A percentile compares a stretch with the other conserved stretches of the same genome.
phyloP scores from a whole-genome alignment of 2,113 vertebrate genomes.

The Siniperca knerii region DNA sequence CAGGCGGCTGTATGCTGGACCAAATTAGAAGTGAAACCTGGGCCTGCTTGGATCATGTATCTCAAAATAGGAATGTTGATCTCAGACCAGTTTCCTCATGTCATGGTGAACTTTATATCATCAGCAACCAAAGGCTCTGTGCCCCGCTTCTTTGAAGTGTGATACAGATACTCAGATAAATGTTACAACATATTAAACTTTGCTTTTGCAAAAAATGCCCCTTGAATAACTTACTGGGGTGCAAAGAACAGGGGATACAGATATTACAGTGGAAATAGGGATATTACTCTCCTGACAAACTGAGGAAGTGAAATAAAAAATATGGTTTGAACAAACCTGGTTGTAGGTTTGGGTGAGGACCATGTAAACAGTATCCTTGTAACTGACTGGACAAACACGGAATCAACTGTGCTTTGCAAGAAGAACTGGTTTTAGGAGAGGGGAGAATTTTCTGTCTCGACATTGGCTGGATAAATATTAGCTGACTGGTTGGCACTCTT shows the following conservation, averaged over 20 bases:
- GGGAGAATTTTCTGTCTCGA: background rate
- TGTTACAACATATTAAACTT: background rate
- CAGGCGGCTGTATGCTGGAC: slow-evolving; percentile 47
- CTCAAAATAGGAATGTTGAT: slow-evolving; percentile 52
- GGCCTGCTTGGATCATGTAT: slow-evolving; percentile 59
- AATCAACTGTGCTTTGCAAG: background rate
- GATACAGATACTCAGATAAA: background rate
- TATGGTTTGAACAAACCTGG: background rate
- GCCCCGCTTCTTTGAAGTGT: background rate
- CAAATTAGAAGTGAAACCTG: slow-evolving; percentile 71
- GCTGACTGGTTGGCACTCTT: background rate
- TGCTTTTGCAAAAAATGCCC: background rate
- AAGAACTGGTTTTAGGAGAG: background rate
- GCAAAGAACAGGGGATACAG: background rate
- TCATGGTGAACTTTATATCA: slow-evolving; percentile 36
- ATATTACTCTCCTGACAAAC: background rate
- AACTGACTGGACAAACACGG: background rate
- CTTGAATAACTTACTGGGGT: background rate
- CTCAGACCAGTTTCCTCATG: slow-evolving; percentile 47
- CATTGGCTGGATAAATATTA: slow-evolving; percentile 7
- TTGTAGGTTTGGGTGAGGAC: slow-evolving; percentile 1
- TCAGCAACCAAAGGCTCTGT: background rate
- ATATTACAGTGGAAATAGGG: background rate
- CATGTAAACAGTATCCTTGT: background rate
- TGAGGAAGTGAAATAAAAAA: background rate